Percentiles rank a stretch among this genome's conserved stretches.
phyloP scores from a whole-genome alignment of 35 echinoderm and acorn worm species.

The Acanthaster planci region DNA sequence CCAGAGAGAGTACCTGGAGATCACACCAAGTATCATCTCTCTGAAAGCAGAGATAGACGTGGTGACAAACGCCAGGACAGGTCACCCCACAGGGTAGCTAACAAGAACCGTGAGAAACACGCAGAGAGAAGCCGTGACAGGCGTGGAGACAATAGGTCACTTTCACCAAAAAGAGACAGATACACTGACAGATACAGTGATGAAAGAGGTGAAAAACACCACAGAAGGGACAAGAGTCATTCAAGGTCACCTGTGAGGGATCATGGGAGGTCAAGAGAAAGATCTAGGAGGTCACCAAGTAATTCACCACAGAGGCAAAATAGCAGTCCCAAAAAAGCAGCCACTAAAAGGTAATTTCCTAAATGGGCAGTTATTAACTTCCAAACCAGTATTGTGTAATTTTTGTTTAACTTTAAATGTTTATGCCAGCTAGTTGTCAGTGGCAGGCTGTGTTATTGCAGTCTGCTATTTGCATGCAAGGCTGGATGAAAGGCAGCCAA shows the following conservation, averaged over 20 bases:
- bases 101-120: conserved; percentile 28
- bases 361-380: no score
- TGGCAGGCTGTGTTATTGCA: no score
- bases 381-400: no score
- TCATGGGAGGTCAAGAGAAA: conserved; percentile 6
- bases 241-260: conserved; percentile 54
- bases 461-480: no score
- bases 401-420: no score
- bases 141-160: not conserved
- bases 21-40: not conserved
- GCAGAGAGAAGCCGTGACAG: conserved; percentile 6
- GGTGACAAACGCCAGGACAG: not conserved
- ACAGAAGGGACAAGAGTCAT: conserved; percentile 26
- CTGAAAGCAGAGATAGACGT: not conserved
- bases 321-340: not conserved
- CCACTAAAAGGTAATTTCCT: not conserved
- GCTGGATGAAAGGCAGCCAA: no score
- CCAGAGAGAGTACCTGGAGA: not conserved
- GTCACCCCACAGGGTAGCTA: not conserved
- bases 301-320: conserved; percentile 47
- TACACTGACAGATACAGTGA: conserved; percentile 45
- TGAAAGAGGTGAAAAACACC: not conserved
- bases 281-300: conserved; percentile 44
- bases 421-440: no score
- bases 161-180: conserved; percentile 6